Evolutionary conservation across 1,140 invertebrate species (phyloP).

Genomic region (Agraylea sexmaculata): DNA sequence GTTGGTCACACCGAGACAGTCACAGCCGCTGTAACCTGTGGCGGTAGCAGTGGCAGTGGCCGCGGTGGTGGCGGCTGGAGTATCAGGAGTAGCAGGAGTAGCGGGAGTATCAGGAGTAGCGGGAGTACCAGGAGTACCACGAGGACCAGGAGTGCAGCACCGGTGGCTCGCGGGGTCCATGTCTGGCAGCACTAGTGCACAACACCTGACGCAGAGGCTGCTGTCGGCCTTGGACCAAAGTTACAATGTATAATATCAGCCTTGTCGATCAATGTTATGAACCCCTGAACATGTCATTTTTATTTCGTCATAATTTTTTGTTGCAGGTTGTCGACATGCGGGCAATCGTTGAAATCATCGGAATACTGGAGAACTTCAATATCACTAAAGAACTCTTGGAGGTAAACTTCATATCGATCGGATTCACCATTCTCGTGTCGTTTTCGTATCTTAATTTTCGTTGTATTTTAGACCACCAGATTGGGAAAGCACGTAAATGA

Average conservation of each 20-base stretch:
- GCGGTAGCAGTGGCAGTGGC: not conserved
- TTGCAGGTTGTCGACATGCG: slow-evolving; percentile 89
- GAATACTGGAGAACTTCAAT: slow-evolving; percentile 79
- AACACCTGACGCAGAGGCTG: slow-evolving; percentile 7
- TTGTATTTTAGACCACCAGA: slow-evolving; percentile 53
- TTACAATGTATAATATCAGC: slow-evolving; percentile 6
- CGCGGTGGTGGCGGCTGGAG: not conserved
- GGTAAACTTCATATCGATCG: slow-evolving; percentile 42
- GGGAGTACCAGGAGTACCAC: not conserved
- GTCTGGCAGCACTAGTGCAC: too few species aligned
- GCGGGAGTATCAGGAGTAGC: not conserved
- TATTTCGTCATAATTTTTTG: too few species aligned
- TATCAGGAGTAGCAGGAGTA: slow-evolving; percentile 1
- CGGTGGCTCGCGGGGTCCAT: too few species aligned
- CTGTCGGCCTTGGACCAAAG: slow-evolving; percentile 9
- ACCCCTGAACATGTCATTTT: not conserved
- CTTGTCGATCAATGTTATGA: not conserved
- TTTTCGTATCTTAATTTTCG: slow-evolving; percentile 3
- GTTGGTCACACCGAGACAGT: slow-evolving; percentile 1
- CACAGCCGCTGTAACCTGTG: not conserved
- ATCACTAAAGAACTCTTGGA: slow-evolving; percentile 92
- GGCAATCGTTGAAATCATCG: slow-evolving; percentile 82
- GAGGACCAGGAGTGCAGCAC: not conserved
- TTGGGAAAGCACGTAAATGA: slow-evolving; percentile 91
- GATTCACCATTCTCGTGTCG: not conserved